Evolutionary conservation across 1,140 invertebrate genomes (phyloP).

Genomic region (Drosophila bifasciata): DNA sequence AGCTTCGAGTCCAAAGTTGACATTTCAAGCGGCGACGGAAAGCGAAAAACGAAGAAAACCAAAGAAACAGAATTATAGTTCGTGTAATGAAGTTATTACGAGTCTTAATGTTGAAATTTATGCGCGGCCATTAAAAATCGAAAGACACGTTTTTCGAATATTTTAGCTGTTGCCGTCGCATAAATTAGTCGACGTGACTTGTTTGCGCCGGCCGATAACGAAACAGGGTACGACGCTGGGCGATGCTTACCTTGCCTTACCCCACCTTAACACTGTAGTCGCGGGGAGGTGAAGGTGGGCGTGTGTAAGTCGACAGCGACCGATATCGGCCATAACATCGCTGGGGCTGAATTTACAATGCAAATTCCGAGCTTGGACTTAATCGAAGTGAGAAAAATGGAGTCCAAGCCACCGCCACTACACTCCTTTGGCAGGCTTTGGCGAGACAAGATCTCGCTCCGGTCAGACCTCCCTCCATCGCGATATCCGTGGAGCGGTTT

Average conservation of each 20-base stretch:
- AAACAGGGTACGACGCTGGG: conserved; percentile 23
- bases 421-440: too few species aligned
- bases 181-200: conserved; percentile 82
- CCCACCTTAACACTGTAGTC: conserved; percentile 22
- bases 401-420: conserved; percentile 21
- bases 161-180: conserved; percentile 74
- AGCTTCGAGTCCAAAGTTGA: conserved; percentile 14
- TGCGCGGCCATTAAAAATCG: conserved; percentile 79
- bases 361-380: conserved; percentile 60
- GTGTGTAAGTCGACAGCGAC: conserved; percentile 22
- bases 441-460: background rate
- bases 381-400: conserved; percentile 71
- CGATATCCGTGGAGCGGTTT: conserved; percentile 54
- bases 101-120: conserved; percentile 81
- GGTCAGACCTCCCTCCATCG: conserved; percentile 12
- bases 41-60: conserved; percentile 21
- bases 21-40: conserved; percentile 46
- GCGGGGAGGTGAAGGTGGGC: background rate
- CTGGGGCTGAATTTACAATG: conserved; percentile 70
- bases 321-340: conserved; percentile 62
- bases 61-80: conserved; percentile 71
- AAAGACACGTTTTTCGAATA: conserved; percentile 81
- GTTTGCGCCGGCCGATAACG: conserved; percentile 72
- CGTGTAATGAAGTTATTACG: conserved; percentile 81
- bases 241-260: conserved; percentile 20